phyloP scores from a whole-genome alignment of 2,797 vertebrate species.

The Enteromius mattozi region DNA sequence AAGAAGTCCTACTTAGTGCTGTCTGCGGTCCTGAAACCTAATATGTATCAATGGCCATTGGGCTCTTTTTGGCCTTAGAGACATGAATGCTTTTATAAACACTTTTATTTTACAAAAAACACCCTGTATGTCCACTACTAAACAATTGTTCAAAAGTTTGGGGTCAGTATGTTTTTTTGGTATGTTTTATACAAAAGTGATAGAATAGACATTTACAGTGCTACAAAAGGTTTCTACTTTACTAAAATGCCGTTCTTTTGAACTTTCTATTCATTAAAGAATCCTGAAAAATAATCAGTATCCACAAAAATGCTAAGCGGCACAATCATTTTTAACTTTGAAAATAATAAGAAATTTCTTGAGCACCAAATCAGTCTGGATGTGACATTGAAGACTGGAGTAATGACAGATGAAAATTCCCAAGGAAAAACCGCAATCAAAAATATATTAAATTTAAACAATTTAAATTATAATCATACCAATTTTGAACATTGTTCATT shows the following conservation, averaged over 20 bases:
- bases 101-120: not conserved
- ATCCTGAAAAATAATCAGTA: not conserved
- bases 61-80: constrained; percentile 15
- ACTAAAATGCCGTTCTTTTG: not conserved
- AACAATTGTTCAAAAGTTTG: not conserved
- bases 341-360: not conserved
- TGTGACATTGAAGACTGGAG: not conserved
- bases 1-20: constrained; percentile 50
- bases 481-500: not conserved
- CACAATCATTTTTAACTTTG: not conserved
- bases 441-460: not conserved
- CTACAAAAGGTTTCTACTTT: not conserved
- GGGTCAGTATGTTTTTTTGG: not conserved
- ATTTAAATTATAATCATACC: not conserved
- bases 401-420: not conserved
- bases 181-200: not conserved
- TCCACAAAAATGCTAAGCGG: not conserved
- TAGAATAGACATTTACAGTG: not conserved
- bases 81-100: not conserved
- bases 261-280: not conserved
- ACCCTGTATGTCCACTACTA: not conserved
- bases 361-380: not conserved
- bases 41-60: not conserved
- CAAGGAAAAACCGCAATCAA: not conserved
- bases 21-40: constrained; percentile 36